Evolutionary conservation across 2,113 vertebrate species (phyloP), one percentile per base, ranked within the genome.

Genomic region (Canis aureus): DNA sequence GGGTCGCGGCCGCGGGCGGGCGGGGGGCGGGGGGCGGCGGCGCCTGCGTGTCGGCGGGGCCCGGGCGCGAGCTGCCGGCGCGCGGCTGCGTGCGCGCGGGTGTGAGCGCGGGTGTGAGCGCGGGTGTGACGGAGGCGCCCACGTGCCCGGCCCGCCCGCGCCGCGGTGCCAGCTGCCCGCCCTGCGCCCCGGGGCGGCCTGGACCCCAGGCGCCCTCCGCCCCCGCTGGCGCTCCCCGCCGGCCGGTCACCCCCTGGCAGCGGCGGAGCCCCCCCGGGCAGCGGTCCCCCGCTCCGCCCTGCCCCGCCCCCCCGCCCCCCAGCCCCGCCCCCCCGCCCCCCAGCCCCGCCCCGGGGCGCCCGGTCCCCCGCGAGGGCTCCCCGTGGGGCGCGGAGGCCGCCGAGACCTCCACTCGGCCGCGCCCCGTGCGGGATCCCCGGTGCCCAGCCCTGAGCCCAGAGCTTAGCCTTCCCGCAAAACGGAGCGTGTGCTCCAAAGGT

Each of bases 71-170:
- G 97, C 53, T 88, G 78, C 76, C 17, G 89, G 92, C 35, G 84
- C 57, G 90, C 27, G 59, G 57, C 87, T 49, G 84, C 17, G 82
- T 32, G 83, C 49, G 62, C 49, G 83, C 59, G 60, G 49, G 59
- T 91, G 11, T 53, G 90, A 51, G 69, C 53, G 81, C 84, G 94
- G 71, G 88, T 92, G 11, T 53, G 90, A 51, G 69, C 53, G 81
- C 84, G 94, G 71, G 88, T 92, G 73, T 94, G 97, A 94, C 74
- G 35, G 95, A 93, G 95, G 71, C 82, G 29, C 89, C 98, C 98
- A 98, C 97, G 98, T 98, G 97, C 98, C 96, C 95, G 95, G 16
- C 96, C 94, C 88, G 97, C 90, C 94, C 20, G 67, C 80, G 97
- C 91, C 59, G 97, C 97, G 88, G 96, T 80, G 97, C 97, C 43